Evolutionary conservation across 2,797 vertebrate species (phyloP).

Genomic region (Ceyx erithaca): DNA sequence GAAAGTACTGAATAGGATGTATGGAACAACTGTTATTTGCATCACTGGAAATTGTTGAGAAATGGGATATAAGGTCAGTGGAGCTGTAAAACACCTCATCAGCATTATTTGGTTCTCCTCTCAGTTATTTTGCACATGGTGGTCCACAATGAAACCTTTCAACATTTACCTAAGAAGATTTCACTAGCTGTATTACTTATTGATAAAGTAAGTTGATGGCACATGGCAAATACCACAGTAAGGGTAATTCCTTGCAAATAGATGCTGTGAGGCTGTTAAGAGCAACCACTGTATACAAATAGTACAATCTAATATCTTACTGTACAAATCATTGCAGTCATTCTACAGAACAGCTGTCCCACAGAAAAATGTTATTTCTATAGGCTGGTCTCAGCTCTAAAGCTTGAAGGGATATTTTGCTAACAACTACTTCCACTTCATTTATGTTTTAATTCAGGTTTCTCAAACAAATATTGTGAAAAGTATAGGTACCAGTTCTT

Average conservation of each 20-base stretch:
- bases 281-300: not conserved
- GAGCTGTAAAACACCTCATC: constrained; percentile 20
- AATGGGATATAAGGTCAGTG: not conserved
- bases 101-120: constrained; percentile 12
- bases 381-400: constrained; percentile 14
- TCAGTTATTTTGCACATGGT: constrained; percentile 8
- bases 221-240: not conserved
- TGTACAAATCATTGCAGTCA: constrained; percentile 16
- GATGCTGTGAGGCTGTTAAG: constrained; percentile 21
- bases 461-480: constrained; percentile 45
- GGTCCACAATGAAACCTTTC: constrained; percentile 19
- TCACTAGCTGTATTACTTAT: not conserved
- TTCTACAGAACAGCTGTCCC: constrained; percentile 29
- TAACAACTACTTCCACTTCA: constrained; percentile 48
- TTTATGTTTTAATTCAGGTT: constrained; percentile 57
- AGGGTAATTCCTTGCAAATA: constrained; percentile 41
- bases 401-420: constrained; percentile 41
- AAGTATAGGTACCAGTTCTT: constrained; percentile 37
- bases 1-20: not conserved
- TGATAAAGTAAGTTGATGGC: not conserved
- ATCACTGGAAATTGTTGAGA: not conserved
- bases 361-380: constrained; percentile 34
- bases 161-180: not conserved
- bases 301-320: constrained; percentile 9
- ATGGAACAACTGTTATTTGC: not conserved